A percentile compares a stretch with the other conserved stretches of the same genome.
phyloP scores from a whole-genome alignment of 2,888 invertebrate genomes.

The Pristionchus arcanus region DNA sequence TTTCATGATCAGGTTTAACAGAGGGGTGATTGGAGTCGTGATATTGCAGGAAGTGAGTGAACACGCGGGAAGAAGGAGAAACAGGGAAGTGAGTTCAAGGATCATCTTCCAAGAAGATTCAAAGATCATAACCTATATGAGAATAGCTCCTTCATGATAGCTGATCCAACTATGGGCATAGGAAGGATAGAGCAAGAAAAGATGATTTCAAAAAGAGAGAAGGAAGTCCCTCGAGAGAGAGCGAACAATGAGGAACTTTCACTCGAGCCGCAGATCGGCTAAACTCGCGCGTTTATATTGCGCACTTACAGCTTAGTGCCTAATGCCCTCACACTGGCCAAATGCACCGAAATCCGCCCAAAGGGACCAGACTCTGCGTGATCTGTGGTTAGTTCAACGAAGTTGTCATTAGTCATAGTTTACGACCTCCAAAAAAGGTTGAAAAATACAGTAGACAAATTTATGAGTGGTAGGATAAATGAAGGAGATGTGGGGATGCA shows the following conservation, averaged over 20 bases:
- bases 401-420: neutral
- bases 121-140: no score
- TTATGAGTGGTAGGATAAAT: no score
- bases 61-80: neutral
- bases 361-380: neutral
- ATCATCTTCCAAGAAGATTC: no score
- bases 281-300: conserved; percentile 13
- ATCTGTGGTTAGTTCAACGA: neutral
- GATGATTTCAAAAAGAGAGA: neutral
- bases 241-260: conserved; percentile 42
- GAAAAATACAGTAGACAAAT: no score
- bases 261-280: neutral
- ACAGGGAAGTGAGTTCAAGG: no score
- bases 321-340: neutral
- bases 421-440: no score
- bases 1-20: neutral
- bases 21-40: neutral
- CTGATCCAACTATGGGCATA: accelerated
- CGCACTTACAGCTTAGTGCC: neutral
- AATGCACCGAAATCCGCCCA: conserved; percentile 1
- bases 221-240: neutral
- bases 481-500: no score
- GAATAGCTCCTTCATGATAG: no score
- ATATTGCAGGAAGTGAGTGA: neutral
- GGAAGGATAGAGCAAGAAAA: neutral